Evolutionary conservation across 1,140 invertebrate species (phyloP).

Genomic region (Drosophila suzukii): DNA sequence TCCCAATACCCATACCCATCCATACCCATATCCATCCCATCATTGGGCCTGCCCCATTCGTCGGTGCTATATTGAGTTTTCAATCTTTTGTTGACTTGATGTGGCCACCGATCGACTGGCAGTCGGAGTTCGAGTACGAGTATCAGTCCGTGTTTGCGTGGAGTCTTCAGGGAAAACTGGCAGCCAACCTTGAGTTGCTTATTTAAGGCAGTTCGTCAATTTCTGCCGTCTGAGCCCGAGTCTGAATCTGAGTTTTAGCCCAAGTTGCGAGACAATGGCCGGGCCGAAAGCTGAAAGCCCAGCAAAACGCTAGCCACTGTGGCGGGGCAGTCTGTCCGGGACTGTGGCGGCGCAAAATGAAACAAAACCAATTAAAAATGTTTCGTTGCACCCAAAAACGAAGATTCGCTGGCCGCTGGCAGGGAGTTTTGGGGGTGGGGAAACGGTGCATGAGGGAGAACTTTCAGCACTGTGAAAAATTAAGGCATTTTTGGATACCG

Average conservation of each 20-base stretch:
- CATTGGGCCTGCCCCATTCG: constrained; percentile 37
- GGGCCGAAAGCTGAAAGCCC: constrained; percentile 35
- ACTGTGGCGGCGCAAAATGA: constrained; percentile 75
- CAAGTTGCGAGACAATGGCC: constrained; percentile 55
- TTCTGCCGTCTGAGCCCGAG: constrained; percentile 41
- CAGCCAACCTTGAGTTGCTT: constrained; percentile 81
- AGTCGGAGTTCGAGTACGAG: constrained; percentile 9
- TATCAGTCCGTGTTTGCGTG: constrained; percentile 26
- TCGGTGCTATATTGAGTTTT: constrained; percentile 83
- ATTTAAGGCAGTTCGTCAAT: constrained; percentile 80
- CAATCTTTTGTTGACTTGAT: constrained; percentile 83
- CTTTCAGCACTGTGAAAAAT: constrained; percentile 4
- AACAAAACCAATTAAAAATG: constrained; percentile 84
- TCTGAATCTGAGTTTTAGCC: constrained; percentile 11
- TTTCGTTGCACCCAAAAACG: constrained; percentile 83
- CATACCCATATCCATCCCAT: constrained; percentile 59
- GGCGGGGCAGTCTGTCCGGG: constrained; percentile 56
- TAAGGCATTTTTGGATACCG: too few species aligned
- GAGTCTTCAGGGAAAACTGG: constrained; percentile 80
- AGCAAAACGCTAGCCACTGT: constrained; percentile 79
- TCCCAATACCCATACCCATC: constrained; percentile 17
- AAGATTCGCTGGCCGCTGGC: constrained; percentile 49
- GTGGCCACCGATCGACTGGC: constrained; percentile 74
- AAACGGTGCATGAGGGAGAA: constrained; percentile 1
- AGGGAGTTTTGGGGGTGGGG: not conserved